Conservation (phyloP, 2,888 invertebrate genomes). For the Nymphalis urticae region DNA sequence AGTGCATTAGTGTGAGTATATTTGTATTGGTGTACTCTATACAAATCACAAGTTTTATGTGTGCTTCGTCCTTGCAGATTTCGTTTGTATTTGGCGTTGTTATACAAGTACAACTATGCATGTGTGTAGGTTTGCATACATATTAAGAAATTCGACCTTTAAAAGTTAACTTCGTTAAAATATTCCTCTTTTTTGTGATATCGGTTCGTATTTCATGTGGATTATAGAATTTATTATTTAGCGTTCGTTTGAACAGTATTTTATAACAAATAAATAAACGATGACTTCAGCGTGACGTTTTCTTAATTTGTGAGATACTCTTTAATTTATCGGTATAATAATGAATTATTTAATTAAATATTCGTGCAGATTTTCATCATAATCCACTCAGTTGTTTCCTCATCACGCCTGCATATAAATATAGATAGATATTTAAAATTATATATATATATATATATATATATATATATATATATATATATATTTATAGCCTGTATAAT, state of each 20-base stretch:
- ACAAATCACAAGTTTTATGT: background rate
- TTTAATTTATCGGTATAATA: too few relatives aligned
- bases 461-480: too few relatives aligned
- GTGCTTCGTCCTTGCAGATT: conserved; percentile 1
- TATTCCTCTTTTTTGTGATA: background rate
- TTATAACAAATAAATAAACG: too few relatives aligned
- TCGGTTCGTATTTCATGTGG: background rate
- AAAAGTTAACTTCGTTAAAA: background rate
- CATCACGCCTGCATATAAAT: too few relatives aligned
- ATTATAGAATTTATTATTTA: background rate
- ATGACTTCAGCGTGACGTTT: too few relatives aligned
- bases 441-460: too few relatives aligned
- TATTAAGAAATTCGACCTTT: conserved; percentile 1
- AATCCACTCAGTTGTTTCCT: too few relatives aligned
- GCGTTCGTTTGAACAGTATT: background rate
- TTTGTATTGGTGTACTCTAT: background rate
- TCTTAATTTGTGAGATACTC: too few relatives aligned
- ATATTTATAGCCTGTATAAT: too few relatives aligned
- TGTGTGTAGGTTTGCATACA: background rate
- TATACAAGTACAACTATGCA: background rate
- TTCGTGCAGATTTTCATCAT: too few relatives aligned
- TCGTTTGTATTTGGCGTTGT: conserved; percentile 1
- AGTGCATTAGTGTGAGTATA: background rate
- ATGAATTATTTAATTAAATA: too few relatives aligned
- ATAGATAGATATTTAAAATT: too few relatives aligned